Conservation (phyloP, 35 echinoderm and acorn worm species). For the Hemicentrotus pulcherrimus region DNA sequence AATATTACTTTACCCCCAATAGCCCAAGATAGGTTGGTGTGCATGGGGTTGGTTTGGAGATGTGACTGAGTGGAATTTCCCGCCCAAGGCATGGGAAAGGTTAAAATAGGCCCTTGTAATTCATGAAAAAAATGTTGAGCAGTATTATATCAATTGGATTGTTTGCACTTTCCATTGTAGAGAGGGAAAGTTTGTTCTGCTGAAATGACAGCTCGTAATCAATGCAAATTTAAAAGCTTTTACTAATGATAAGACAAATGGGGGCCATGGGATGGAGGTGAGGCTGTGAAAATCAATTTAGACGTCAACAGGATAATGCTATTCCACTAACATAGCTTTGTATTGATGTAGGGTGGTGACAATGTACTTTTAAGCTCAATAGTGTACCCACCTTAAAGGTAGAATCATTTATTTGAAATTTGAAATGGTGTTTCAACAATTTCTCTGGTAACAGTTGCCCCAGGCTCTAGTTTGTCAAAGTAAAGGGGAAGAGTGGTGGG, state of each 20-base stretch:
- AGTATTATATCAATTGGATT: neutral
- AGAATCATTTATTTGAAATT: neutral
- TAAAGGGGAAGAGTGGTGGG: no score
- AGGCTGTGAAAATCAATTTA: neutral
- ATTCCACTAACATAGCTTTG: neutral
- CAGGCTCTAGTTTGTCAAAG: no score
- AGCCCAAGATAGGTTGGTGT: no score
- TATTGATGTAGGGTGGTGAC: neutral
- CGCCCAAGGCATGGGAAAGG: no score
- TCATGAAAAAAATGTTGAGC: no score
- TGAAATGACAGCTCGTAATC: neutral
- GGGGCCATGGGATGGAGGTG: neutral
- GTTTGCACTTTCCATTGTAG: neutral
- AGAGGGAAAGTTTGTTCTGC: neutral
- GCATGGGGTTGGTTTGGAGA: no score
- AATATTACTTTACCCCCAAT: no score
- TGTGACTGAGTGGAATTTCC: no score
- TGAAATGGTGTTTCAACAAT: no score
- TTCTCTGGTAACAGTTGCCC: no score
- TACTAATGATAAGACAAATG: neutral
- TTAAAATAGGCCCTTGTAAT: no score
- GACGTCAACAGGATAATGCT: neutral
- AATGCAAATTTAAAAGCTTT: slow-evolving; percentile 10
- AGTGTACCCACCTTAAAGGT: neutral
- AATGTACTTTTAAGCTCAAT: neutral